Percentiles rank a stretch among this genome's conserved stretches.
phyloP scores from a whole-genome alignment of 1,140 invertebrate genomes.

The Scaptomyza pallida region DNA sequence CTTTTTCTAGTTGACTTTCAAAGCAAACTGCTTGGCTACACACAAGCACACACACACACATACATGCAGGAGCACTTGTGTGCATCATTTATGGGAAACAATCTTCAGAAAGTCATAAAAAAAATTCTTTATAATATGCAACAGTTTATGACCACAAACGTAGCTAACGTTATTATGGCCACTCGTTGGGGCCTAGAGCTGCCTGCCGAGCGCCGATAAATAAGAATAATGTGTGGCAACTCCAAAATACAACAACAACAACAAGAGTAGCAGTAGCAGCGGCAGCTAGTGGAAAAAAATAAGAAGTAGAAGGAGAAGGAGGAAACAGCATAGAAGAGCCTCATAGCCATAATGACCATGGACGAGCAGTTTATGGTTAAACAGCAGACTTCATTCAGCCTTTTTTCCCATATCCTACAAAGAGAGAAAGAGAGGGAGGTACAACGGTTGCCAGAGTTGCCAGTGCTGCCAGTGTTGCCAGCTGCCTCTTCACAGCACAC shows the following conservation, averaged over 20 bases:
- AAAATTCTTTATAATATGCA: conserved; percentile 40
- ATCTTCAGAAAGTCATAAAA: conserved; percentile 17
- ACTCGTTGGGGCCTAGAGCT: conserved; percentile 14
- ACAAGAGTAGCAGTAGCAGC: background rate
- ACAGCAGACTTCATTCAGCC: conserved; percentile 51
- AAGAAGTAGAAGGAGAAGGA: background rate
- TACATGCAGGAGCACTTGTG: too few species aligned
- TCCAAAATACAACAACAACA: conserved; percentile 9
- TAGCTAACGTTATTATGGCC: conserved; percentile 29
- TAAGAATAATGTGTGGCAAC: conserved; percentile 68
- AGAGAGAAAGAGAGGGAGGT: conserved; percentile 9
- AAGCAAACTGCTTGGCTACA: too few species aligned
- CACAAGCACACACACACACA: background rate
- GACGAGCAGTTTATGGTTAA: conserved; percentile 75
- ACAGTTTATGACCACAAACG: conserved; percentile 36
- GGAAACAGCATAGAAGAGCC: conserved; percentile 28
- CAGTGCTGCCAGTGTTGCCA: background rate
- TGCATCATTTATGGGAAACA: background rate
- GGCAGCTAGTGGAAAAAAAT: too few species aligned
- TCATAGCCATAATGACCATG: conserved; percentile 65
- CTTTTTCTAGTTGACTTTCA: too few species aligned
- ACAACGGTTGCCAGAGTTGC: background rate
- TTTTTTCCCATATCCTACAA: conserved; percentile 1
- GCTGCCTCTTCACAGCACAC: conserved; percentile 31
- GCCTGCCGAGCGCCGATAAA: conserved; percentile 58